Base-by-base conservation (phyloP, 2,888 invertebrate genomes). In the Agrochola lychnidis region DNA sequence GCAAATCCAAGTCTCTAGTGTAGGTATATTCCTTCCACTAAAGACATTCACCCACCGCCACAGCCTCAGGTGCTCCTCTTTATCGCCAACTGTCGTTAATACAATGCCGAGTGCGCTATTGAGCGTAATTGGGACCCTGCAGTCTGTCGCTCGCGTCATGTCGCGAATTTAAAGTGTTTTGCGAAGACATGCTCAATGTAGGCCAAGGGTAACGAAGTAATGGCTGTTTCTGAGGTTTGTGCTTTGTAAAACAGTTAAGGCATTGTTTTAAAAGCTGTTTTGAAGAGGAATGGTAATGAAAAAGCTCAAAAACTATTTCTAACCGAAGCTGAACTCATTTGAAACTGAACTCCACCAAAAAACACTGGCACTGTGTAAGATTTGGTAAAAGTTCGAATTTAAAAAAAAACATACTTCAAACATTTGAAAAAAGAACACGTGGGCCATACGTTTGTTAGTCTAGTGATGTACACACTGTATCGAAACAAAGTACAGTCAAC, bases 401-500 rank as follows among this genome's bases (percentile, higher is more conserved):
- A 57, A 78, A 87, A 83, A 30, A 73, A 85, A 81, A 75, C 30
- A n/a, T 16, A 25, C 14, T 25, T 78, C 73, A 82, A 85, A 86
- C 80, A 84, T 84, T 87, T 85, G 74, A 86, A 90, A 89, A 87
- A 88, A 78, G 86, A 87, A 84, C 82, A 85, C 88, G 83, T 85
- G 84, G 80, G 77, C 57, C 71, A 70, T 84, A 76, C 74, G 83
- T 88, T 83, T 89, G 87, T 82, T 74, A 87, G 89, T 85, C 81
- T 91, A 91, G 91, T 91, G 91, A 82, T 89, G 91, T 90, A 82
- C 82, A 78, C 80, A 88, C 81, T 86, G 80, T 87, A 84, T 89
- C 84, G 89, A 92, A 92, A 92, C 91, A 92, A 88, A 86, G 88
- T 89, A 90, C 88, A 88, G 89, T 90, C 90, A 77, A 85, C 90